Evolutionary conservation across 2,888 invertebrate genomes (phyloP).

Genomic region (Seira ritae): DNA sequence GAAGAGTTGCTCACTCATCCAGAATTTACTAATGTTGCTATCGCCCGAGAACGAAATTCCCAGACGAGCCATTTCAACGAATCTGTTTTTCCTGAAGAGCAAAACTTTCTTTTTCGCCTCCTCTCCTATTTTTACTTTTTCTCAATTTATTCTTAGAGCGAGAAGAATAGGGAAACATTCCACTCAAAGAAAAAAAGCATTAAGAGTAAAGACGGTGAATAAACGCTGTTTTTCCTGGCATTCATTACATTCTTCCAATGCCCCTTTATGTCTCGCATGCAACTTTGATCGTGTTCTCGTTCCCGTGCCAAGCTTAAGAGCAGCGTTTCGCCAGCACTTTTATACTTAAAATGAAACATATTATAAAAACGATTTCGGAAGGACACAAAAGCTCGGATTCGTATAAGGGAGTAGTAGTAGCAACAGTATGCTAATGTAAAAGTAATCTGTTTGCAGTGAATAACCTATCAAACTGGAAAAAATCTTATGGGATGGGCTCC

Average conservation of each 20-base stretch:
- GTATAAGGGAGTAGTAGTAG: no score
- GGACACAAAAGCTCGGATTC: not conserved
- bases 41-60: slow-evolving; percentile 64
- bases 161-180: slow-evolving; percentile 38
- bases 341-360: not conserved
- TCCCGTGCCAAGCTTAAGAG: no score
- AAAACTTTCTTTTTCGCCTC: slow-evolving; percentile 47
- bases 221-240: not conserved
- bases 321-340: no score
- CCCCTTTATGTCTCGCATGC: not conserved
- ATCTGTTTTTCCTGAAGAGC: slow-evolving; percentile 63
- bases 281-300: not conserved
- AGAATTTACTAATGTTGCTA: slow-evolving; percentile 71
- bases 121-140: slow-evolving; percentile 34
- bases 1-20: slow-evolving; percentile 63
- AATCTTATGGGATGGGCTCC: not conserved
- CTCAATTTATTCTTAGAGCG: not conserved
- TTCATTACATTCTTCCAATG: not conserved
- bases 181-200: slow-evolving; percentile 37
- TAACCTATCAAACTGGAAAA: slow-evolving; percentile 1
- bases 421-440: slow-evolving; percentile 55
- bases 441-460: slow-evolving; percentile 58
- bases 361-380: not conserved
- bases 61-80: slow-evolving; percentile 70
- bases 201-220: slow-evolving; percentile 24